Conservation (phyloP, 2,888 invertebrate genomes). For the Eupithecia subumbrata region DNA sequence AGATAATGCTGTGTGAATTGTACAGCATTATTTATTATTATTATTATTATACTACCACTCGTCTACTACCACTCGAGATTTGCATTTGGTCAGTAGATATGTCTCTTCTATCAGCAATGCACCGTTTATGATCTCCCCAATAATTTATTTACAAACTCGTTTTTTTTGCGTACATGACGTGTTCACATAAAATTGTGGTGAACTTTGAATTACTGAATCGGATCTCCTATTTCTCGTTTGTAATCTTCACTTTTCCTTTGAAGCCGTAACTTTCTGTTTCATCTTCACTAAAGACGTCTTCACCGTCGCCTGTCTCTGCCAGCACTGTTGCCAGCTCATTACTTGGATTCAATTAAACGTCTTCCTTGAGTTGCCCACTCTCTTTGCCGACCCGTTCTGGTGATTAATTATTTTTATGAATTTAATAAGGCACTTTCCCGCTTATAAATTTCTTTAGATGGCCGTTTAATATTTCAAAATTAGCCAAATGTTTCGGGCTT, state of each 20-base stretch:
- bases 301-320: neutral
- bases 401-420: conserved; percentile 38
- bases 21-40: too few relatives aligned
- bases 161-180: neutral
- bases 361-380: conserved; percentile 6
- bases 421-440: conserved; percentile 32
- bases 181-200: neutral
- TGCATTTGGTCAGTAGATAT: neutral
- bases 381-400: conserved; percentile 22
- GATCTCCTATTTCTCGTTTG: neutral
- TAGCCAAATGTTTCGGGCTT: conserved; percentile 8
- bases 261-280: conserved; percentile 8
- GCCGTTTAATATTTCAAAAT: conserved; percentile 13
- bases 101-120: neutral
- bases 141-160: neutral
- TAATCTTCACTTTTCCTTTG: conserved; percentile 5
- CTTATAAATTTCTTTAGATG: conserved; percentile 13
- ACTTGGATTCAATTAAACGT: conserved; percentile 36
- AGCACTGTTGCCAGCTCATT: conserved; percentile 10
- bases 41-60: too few relatives aligned
- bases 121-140: neutral
- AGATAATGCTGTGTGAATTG: too few relatives aligned
- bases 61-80: neutral
- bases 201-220: neutral
- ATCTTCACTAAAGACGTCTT: neutral